These are phyloP conservation scores for Epinotia bilunana DNA, from an alignment of 2,888 invertebrate genomes.

Conservation along the genomic window DNA sequence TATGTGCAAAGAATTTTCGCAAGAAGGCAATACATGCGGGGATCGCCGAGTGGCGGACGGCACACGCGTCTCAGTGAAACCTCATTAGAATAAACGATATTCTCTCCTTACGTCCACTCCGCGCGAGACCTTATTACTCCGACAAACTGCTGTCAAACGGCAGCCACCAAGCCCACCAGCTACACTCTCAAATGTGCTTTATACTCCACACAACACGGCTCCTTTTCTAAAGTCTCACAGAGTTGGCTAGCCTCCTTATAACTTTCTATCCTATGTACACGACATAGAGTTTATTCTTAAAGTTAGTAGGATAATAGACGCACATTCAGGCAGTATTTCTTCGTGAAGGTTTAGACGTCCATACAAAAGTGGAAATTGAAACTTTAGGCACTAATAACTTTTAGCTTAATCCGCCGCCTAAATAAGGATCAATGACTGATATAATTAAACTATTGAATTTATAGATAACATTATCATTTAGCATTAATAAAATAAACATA, in stretches of 20 bases:
- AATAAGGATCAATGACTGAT: neutral
- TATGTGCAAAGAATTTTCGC: constrained; percentile 52
- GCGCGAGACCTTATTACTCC: constrained; percentile 82
- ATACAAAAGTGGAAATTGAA: constrained; percentile 79
- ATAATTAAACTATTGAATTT: neutral
- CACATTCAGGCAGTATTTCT: constrained; percentile 68
- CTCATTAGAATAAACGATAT: constrained; percentile 85
- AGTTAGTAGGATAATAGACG: constrained; percentile 65
- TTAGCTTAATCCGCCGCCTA: constrained; percentile 48
- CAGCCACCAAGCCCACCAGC: constrained; percentile 57
- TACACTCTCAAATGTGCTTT: constrained; percentile 58
- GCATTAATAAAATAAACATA: constrained; percentile 30
- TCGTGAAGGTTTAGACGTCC: constrained; percentile 73
- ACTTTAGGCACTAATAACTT: constrained; percentile 71
- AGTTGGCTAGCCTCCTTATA: constrained; percentile 49
- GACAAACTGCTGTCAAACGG: constrained; percentile 83
- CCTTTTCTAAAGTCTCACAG: constrained; percentile 53
- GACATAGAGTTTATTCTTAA: constrained; percentile 63
- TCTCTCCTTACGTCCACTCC: constrained; percentile 83
- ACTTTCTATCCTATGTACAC: constrained; percentile 60
- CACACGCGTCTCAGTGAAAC: constrained; percentile 69
- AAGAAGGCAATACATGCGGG: constrained; percentile 55
- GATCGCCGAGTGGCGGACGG: constrained; percentile 58
- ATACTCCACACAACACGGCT: constrained; percentile 53
- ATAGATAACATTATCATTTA: constrained; percentile 41